Conservation (phyloP, 2,888 invertebrate species). For the Diarsia brunnea region DNA sequence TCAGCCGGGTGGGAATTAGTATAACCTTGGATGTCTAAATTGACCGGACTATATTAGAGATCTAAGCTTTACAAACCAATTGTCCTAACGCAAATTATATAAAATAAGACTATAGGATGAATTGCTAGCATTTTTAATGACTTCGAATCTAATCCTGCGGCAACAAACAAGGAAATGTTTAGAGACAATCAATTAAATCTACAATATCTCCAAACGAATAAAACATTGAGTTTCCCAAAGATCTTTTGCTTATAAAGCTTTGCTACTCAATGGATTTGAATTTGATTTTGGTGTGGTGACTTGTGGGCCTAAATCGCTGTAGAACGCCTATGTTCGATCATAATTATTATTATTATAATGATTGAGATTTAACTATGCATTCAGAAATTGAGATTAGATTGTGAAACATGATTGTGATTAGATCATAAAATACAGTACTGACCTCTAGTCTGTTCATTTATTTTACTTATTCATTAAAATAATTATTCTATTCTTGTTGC, state of each 20-base stretch:
- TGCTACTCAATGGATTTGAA: not conserved
- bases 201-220: not conserved
- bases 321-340: not conserved
- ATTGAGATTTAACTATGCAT: too few relatives aligned
- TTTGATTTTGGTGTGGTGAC: not conserved
- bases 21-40: too few relatives aligned
- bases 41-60: too few relatives aligned
- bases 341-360: too few relatives aligned
- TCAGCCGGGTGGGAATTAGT: too few relatives aligned
- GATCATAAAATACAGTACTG: not conserved
- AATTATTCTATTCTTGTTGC: not conserved
- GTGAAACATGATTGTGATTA: too few relatives aligned
- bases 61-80: conserved; percentile 9
- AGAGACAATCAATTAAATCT: not conserved
- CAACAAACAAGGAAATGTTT: not conserved
- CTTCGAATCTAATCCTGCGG: not conserved
- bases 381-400: not conserved
- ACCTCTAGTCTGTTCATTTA: not conserved
- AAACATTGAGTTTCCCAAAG: not conserved
- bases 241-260: not conserved
- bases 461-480: not conserved
- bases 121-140: conserved; percentile 15
- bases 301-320: not conserved
- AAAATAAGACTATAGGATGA: conserved; percentile 32
- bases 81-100: conserved; percentile 12